A percentile compares a stretch with the other conserved stretches of the same genome.
These are phyloP conservation scores for Dissostichus mawsoni DNA, from an alignment of 2,113 vertebrate genomes.

Conservation along the genomic window DNA sequence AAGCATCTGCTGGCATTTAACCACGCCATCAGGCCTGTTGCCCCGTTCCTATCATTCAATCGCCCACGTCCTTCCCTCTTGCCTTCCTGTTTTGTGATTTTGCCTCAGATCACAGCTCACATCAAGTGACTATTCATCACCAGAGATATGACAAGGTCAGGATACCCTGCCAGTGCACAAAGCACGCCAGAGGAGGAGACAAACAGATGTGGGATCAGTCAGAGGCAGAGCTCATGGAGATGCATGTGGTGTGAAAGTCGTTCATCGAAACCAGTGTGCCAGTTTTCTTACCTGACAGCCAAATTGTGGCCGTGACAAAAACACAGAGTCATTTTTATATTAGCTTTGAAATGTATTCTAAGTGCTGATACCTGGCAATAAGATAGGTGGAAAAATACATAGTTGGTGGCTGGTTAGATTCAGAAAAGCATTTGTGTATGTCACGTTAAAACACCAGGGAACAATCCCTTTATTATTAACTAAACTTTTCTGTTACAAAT, in stretches of 20 bases:
- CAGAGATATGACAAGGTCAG: slow-evolving; percentile 8
- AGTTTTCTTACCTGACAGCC: background rate
- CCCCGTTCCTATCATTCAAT: background rate
- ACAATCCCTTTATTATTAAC: background rate
- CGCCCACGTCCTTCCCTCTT: background rate
- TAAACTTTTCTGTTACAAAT: background rate
- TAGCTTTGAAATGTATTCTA: background rate
- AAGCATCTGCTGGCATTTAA: slow-evolving; percentile 14
- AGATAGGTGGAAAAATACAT: background rate
- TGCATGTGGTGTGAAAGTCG: background rate
- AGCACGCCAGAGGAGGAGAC: background rate
- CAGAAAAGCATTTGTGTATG: background rate
- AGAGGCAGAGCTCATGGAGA: background rate
- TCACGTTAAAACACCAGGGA: background rate
- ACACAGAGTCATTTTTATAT: background rate
- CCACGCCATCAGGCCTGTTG: background rate
- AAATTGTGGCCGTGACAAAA: background rate
- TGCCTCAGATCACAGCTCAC: slow-evolving; percentile 22
- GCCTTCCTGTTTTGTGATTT: slow-evolving; percentile 26
- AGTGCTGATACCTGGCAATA: slow-evolving; percentile 5
- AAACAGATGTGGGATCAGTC: background rate
- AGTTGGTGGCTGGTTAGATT: background rate
- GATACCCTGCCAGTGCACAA: background rate
- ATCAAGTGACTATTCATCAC: background rate
- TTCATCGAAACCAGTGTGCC: background rate